Percentiles rank a stretch among this genome's conserved stretches.
These are phyloP conservation scores for Ptychoptera albimana DNA, from an alignment of 2,888 invertebrate genomes.

Conservation along the genomic window DNA sequence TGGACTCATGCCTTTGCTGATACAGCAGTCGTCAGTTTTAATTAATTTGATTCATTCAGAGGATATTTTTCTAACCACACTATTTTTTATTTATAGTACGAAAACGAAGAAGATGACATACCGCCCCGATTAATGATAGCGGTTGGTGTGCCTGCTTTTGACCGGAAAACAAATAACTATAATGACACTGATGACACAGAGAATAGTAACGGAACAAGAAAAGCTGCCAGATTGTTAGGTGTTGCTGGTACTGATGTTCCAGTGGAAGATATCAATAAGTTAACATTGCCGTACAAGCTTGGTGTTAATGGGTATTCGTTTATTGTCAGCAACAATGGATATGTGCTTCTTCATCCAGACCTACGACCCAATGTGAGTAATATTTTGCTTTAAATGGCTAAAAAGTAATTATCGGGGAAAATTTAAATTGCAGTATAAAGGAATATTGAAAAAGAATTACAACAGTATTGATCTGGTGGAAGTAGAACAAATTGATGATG, in stretches of 20 bases:
- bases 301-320: conserved; percentile 95
- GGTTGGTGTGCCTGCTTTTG: conserved; percentile 84
- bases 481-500: conserved; percentile 70
- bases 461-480: conserved; percentile 93
- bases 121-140: conserved; percentile 63
- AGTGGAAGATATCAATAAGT: conserved; percentile 74
- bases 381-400: conserved; percentile 1
- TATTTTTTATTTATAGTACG: not conserved
- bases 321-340: conserved; percentile 93
- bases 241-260: conserved; percentile 79
- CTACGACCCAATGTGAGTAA: conserved; percentile 67
- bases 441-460: conserved; percentile 72
- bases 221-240: conserved; percentile 63
- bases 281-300: conserved; percentile 83
- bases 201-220: conserved; percentile 16
- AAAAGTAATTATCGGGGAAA: not conserved
- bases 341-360: conserved; percentile 86
- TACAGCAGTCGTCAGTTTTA: conserved; percentile 43
- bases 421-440: conserved; percentile 34
- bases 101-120: conserved; percentile 6
- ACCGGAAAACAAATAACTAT: conserved; percentile 45
- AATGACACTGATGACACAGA: conserved; percentile 29
- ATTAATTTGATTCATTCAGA: not conserved
- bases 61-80: not conserved
- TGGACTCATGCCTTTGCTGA: conserved; percentile 95